Evolutionary conservation across 35 echinoderm and acorn worm species (phyloP).

Genomic region (Holothuria glaberrima): DNA sequence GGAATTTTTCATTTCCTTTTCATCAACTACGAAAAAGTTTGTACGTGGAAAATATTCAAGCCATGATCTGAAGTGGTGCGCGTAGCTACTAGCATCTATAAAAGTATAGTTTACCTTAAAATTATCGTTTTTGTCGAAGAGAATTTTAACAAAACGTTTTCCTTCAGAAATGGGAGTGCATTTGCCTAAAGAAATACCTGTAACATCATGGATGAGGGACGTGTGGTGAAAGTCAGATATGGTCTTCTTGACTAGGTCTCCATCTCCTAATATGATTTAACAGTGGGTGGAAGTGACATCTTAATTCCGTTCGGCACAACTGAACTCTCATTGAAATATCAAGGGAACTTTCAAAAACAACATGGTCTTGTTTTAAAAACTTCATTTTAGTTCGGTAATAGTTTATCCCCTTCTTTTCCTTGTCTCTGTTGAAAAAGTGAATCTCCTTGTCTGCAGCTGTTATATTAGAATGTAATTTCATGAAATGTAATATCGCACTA

Average conservation of each 20-base stretch:
- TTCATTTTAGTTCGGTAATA: too few species aligned
- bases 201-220: too few species aligned
- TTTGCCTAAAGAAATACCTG: not conserved
- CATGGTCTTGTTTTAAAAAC: not conserved
- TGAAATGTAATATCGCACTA: too few species aligned
- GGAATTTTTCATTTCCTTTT: slow-evolving; percentile 55
- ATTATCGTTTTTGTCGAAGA: not conserved
- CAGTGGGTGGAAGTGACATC: too few species aligned
- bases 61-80: slow-evolving; percentile 80
- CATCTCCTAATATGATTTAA: slow-evolving; percentile 81
- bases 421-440: too few species aligned
- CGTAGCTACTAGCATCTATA: slow-evolving; percentile 71
- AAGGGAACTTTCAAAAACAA: slow-evolving; percentile 86
- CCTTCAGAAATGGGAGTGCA: slow-evolving; percentile 22
- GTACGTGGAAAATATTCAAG: slow-evolving; percentile 74
- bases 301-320: too few species aligned
- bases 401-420: too few species aligned
- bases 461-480: too few species aligned
- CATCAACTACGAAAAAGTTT: slow-evolving; percentile 66
- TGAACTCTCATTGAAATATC: slow-evolving; percentile 75
- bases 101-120: slow-evolving; percentile 46
- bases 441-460: too few species aligned
- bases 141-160: slow-evolving; percentile 7
- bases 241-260: slow-evolving; percentile 69
- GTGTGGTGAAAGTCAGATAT: slow-evolving; percentile 64